These are phyloP conservation scores for Tenthredo scrophulariae DNA, from an alignment of 2,888 invertebrate species.

Conservation along the genomic window DNA sequence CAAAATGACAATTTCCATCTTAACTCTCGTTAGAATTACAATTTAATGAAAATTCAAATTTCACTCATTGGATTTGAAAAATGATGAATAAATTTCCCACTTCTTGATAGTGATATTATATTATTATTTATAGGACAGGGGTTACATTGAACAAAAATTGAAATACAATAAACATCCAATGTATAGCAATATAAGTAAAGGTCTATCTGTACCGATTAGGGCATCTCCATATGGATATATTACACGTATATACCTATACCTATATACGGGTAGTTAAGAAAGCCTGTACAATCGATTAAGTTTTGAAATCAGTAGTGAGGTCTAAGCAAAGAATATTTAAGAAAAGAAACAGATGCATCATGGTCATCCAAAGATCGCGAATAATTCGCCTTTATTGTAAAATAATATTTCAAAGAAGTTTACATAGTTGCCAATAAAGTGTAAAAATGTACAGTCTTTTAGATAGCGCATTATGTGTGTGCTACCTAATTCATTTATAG, in stretches of 20 bases:
- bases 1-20: neutral
- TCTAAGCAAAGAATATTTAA: conserved; percentile 6
- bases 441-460: conserved; percentile 42
- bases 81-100: neutral
- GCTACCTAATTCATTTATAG: neutral
- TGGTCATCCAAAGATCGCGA: conserved; percentile 32
- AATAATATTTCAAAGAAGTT: conserved; percentile 31
- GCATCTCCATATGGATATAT: neutral
- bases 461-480: neutral
- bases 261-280: neutral
- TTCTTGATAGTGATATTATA: conserved; percentile 30
- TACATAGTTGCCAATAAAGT: conserved; percentile 22
- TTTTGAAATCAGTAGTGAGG: neutral
- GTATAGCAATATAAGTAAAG: neutral
- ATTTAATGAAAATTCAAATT: neutral
- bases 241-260: neutral
- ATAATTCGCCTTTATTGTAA: conserved; percentile 38
- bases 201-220: neutral
- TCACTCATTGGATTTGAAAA: neutral
- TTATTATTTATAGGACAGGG: conserved; percentile 31
- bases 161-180: neutral
- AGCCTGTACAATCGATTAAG: neutral
- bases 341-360: neutral
- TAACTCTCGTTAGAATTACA: neutral
- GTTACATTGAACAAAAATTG: neutral